These are phyloP conservation scores for Nothoprocta pentlandii DNA, from an alignment of 2,113 vertebrate genomes.

Conservation along the genomic window DNA sequence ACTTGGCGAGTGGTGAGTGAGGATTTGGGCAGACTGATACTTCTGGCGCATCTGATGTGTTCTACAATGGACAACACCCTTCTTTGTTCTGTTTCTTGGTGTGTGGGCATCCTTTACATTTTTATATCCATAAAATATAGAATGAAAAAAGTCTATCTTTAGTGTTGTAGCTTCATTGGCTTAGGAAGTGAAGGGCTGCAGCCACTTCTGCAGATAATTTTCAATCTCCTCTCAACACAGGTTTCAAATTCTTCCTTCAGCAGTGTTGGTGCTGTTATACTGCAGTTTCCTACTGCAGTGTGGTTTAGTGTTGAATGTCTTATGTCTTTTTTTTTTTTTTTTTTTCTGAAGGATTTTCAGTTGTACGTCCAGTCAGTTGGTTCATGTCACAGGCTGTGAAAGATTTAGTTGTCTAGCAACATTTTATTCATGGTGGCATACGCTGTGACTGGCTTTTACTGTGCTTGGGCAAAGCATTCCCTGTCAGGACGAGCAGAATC, in stretches of 20 bases:
- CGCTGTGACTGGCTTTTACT: neutral
- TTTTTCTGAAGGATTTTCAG: neutral
- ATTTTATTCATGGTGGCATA: neutral
- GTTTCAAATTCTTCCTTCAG: neutral
- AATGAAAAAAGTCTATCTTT: neutral
- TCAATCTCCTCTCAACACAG: neutral
- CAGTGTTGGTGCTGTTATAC: neutral
- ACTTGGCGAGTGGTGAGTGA: neutral
- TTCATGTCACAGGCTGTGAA: neutral
- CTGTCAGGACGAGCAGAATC: neutral
- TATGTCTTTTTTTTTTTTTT: neutral
- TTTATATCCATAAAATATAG: neutral
- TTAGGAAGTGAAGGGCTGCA: neutral
- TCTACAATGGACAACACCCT: neutral
- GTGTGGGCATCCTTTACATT: neutral
- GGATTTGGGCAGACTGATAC: neutral
- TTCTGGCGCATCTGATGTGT: neutral
- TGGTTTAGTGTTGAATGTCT: neutral
- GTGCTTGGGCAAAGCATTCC: neutral
- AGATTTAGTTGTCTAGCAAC: neutral
- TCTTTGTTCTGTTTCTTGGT: neutral
- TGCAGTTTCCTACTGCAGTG: neutral
- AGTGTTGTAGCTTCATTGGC: neutral
- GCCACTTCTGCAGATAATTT: neutral
- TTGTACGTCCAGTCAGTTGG: neutral